Conservation (phyloP, 2,113 vertebrate genomes). For the Morone saxatilis region DNA sequence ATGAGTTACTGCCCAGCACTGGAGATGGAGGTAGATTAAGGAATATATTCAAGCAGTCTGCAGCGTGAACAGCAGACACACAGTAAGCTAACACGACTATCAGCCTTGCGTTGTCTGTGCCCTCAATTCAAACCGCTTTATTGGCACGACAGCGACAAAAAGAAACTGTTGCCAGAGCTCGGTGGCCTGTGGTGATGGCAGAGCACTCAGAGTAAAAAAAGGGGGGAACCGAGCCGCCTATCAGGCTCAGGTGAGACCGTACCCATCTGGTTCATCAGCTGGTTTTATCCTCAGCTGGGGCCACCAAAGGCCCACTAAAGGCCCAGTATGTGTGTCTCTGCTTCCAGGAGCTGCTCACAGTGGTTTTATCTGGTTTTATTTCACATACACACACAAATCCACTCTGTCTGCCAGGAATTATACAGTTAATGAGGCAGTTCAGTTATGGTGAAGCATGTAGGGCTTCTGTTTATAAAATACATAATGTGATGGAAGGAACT, state of each 20-base stretch:
- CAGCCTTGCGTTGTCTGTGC: not conserved
- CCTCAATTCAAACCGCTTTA: not conserved
- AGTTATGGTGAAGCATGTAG: not conserved
- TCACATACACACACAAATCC: not conserved
- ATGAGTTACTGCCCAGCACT: no score
- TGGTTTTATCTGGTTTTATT: not conserved
- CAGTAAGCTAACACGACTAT: not conserved
- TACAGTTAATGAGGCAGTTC: not conserved
- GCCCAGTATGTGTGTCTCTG: no score
- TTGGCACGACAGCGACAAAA: not conserved
- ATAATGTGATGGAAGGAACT: no score
- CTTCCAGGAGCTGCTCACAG: no score
- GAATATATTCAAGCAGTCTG: not conserved
- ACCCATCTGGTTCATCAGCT: not conserved
- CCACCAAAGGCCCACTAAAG: no score
- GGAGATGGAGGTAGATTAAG: no score
- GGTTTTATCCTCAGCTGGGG: not conserved
- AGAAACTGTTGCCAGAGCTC: not conserved
- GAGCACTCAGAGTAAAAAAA: not conserved
- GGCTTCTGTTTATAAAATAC: not conserved
- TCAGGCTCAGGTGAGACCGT: not conserved
- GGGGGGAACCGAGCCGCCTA: no score
- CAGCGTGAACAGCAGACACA: not conserved
- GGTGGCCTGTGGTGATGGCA: not conserved
- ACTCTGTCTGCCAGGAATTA: not conserved